A percentile compares a stretch with the other conserved stretches of the same genome.
phyloP scores from a whole-genome alignment of 1,140 invertebrate species.

The Goniozus legneri region DNA sequence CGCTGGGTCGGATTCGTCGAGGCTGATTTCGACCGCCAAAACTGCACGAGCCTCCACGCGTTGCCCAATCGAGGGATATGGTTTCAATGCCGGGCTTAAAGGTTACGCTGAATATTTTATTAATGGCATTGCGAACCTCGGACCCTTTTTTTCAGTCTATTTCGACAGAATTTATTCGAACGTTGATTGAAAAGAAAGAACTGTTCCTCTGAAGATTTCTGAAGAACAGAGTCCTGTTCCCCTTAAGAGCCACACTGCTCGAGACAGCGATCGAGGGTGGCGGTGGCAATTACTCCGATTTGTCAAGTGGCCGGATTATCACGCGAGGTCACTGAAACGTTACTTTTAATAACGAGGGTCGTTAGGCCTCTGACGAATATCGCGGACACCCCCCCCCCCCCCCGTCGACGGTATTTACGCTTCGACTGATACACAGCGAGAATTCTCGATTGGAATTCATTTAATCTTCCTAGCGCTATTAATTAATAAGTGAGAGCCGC shows the following conservation, averaged over 20 bases:
- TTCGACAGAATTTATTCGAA: too few relatives aligned
- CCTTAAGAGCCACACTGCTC: too few relatives aligned
- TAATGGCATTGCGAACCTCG: conserved; percentile 16
- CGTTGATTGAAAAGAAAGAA: too few relatives aligned
- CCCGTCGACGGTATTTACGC: conserved; percentile 29
- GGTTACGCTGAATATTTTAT: conserved; percentile 42
- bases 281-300: conserved; percentile 46
- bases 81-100: conserved; percentile 34
- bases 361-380: conserved; percentile 54
- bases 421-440: conserved; percentile 19
- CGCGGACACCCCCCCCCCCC: conserved; percentile 32
- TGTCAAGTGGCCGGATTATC: conserved; percentile 41
- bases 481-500: conserved; percentile 31
- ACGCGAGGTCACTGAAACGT: conserved; percentile 46
- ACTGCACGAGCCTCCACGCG: conserved; percentile 2
- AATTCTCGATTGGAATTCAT: conserved; percentile 34
- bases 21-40: conserved; percentile 28
- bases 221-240: too few relatives aligned
- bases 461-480: conserved; percentile 34
- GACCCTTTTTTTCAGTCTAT: too few relatives aligned
- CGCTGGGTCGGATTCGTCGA: conserved; percentile 28
- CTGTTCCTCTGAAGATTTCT: too few relatives aligned
- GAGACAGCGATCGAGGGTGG: conserved; percentile 20
- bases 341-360: conserved; percentile 54
- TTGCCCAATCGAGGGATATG: too few relatives aligned